These are phyloP conservation scores for Helicolenus hilgendorfi DNA, from an alignment of 2,797 vertebrate species.

Conservation along the genomic window DNA sequence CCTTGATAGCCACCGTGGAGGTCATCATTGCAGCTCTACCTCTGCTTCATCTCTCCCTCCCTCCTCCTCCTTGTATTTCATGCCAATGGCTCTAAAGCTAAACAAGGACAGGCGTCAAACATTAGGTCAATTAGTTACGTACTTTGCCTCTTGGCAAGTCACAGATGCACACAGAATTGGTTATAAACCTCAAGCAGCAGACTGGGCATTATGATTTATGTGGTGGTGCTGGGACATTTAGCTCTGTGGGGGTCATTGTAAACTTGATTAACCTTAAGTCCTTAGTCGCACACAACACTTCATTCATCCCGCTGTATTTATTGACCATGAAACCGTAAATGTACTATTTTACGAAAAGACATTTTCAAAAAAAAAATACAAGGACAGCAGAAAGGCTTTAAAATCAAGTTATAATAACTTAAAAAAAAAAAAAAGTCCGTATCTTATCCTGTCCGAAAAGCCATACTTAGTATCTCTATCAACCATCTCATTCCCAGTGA, in stretches of 20 bases:
- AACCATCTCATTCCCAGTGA: slow-evolving; percentile 62
- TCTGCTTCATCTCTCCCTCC: slow-evolving; percentile 16
- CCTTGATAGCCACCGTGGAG: slow-evolving; percentile 64
- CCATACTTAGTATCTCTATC: slow-evolving; percentile 49
- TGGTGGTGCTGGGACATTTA: slow-evolving; percentile 19
- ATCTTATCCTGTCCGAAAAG: not conserved
- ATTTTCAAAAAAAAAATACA: not conserved
- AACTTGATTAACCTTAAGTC: slow-evolving; percentile 53
- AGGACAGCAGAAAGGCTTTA: not conserved
- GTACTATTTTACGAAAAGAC: not conserved
- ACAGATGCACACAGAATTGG: slow-evolving; percentile 69
- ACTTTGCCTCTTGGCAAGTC: slow-evolving; percentile 75
- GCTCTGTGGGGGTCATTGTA: slow-evolving; percentile 49
- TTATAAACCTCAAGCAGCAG: slow-evolving; percentile 63
- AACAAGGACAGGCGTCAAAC: slow-evolving; percentile 71
- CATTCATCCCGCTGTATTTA: not conserved
- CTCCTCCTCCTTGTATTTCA: slow-evolving; percentile 50
- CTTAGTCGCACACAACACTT: not conserved
- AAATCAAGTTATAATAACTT: not conserved
- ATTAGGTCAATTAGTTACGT: slow-evolving; percentile 71
- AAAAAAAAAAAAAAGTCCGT: slow-evolving; percentile 11
- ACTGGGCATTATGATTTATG: slow-evolving; percentile 66
- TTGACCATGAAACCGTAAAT: slow-evolving; percentile 1
- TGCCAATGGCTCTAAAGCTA: slow-evolving; percentile 60
- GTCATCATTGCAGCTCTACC: slow-evolving; percentile 44